These are phyloP conservation scores for Drosophila mimica DNA, from an alignment of 2,888 invertebrate species.

Conservation along the genomic window DNA sequence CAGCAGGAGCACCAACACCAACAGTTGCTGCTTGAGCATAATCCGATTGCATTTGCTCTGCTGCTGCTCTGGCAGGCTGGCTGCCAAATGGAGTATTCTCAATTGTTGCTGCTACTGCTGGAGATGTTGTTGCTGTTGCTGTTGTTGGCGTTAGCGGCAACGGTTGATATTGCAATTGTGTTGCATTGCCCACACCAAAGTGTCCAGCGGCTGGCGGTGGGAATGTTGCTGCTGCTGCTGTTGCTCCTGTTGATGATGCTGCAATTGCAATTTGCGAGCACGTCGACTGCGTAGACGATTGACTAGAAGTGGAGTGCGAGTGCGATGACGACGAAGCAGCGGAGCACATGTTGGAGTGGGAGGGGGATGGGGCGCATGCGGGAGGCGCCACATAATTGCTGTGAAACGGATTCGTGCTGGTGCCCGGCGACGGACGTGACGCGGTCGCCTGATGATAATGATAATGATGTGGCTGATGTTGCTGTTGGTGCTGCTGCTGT, in stretches of 20 bases:
- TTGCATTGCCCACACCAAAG: conserved; percentile 61
- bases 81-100: conserved; percentile 19
- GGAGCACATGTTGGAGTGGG: not conserved
- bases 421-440: conserved; percentile 11
- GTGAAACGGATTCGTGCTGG: conserved; percentile 83
- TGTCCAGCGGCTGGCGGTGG: conserved; percentile 60
- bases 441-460: conserved; percentile 26
- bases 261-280: conserved; percentile 70
- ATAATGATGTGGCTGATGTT: conserved; percentile 11
- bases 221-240: not conserved
- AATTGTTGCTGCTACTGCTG: conserved; percentile 16
- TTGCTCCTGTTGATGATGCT: conserved; percentile 2
- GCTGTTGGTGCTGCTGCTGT: conserved; percentile 3
- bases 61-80: conserved; percentile 35
- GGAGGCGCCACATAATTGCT: conserved; percentile 80
- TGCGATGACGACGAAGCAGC: conserved; percentile 64
- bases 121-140: conserved; percentile 14
- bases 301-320: conserved; percentile 84
- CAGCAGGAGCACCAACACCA: conserved; percentile 9
- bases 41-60: conserved; percentile 30
- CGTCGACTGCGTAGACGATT: conserved; percentile 81
- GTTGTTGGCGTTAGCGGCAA: conserved; percentile 68
- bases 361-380: not conserved
- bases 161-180: conserved; percentile 80
- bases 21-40: not conserved